Base-by-base conservation (phyloP, 2,113 vertebrate genomes). In the Papio anubis region DNA sequence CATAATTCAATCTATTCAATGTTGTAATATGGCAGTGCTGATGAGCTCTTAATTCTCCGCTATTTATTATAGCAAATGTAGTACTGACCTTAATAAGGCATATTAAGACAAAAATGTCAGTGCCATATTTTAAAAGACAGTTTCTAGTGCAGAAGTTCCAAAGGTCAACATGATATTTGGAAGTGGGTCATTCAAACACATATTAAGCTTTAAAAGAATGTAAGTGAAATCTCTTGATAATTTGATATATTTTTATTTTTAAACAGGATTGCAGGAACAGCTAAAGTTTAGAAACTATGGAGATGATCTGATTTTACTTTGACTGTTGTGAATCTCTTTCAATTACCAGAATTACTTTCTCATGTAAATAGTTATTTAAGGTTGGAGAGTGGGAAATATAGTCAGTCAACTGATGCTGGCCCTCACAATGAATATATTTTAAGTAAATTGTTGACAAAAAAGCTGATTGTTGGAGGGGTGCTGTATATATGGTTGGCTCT, bases 1-100 rank as follows among this genome's bases (percentile, higher is more conserved):
- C 96, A 96, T 97, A 98, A 98, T 98, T 98, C 98, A 98, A 86
- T 98, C 97, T 96, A 2, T 95, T 96, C 96, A 94, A 32, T 96
- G 97, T 98, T 98, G 83, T 3, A 0, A 75, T 94, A 57, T 96
- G 96, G 89, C 98, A 98, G 98, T 97, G 87, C 93, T 97, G 96
- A 98, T 98, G 98, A 98, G 97, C 97, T 98, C 98, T 98, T 98
- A 98, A 98, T 98, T 98, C 98, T 98, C 93, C 96, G 95, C 88
- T 98, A 98, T 98, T 98, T 98, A 98, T 98, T 98, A 92, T 68
- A 97, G 96, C 64, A 97, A 97, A 97, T 97, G 96, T 96, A 98
- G 97, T 97, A 80, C 66, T 98, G 96, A 98, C 98, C 98, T 98
- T 98, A 98, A 98, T 98, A 98, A 98, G 98, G 97, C 96, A 94